phyloP scores from a whole-genome alignment of 1,140 invertebrate genomes.

The Hirudo medicinalis region DNA sequence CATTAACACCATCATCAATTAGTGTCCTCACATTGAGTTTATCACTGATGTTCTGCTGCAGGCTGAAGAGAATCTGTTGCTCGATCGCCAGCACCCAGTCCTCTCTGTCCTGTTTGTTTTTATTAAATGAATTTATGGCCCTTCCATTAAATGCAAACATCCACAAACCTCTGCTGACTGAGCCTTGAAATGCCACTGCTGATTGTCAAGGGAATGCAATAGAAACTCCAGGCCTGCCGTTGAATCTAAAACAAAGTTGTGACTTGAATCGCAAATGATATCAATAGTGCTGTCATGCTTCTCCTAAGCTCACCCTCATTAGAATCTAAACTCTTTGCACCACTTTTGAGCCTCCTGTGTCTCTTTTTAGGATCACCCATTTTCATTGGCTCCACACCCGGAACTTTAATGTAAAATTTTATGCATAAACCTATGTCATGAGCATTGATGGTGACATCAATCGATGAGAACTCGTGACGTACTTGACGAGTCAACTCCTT shows the following conservation, averaged over 20 bases:
- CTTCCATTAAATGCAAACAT: background rate
- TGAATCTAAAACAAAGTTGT: slow-evolving; percentile 46
- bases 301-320: slow-evolving; percentile 12
- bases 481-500: background rate
- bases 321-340: slow-evolving; percentile 19
- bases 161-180: slow-evolving; percentile 54
- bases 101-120: slow-evolving; percentile 56
- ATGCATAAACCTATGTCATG: too few species aligned
- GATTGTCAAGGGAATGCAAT: slow-evolving; percentile 86
- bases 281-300: background rate
- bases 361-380: slow-evolving; percentile 47
- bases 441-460: too few species aligned
- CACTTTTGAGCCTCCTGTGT: slow-evolving; percentile 39
- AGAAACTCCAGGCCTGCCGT: slow-evolving; percentile 70
- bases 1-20: background rate
- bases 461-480: too few species aligned
- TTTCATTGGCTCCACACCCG: too few species aligned
- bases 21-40: slow-evolving; percentile 47
- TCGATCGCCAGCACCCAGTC: slow-evolving; percentile 90
- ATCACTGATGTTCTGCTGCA: slow-evolving; percentile 63
- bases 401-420: too few species aligned
- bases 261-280: background rate
- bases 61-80: slow-evolving; percentile 73
- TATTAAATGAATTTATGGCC: background rate
- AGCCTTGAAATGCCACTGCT: slow-evolving; percentile 95